A percentile compares a stretch with the other conserved stretches of the same genome.
These are phyloP conservation scores for Mionectes macconnelli DNA, from an alignment of 2,113 vertebrate genomes.

Conservation along the genomic window DNA sequence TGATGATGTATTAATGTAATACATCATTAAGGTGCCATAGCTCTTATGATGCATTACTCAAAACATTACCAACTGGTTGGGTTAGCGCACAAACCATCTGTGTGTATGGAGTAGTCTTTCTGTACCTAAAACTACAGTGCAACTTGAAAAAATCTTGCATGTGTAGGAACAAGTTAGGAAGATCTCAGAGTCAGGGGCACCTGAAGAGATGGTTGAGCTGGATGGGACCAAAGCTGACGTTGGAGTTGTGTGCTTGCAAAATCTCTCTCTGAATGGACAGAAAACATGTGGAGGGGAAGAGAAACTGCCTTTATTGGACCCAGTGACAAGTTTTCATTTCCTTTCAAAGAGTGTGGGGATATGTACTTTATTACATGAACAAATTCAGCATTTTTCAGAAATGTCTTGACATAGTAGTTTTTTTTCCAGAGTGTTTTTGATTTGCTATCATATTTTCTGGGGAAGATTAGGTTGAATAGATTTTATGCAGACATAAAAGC, in stretches of 20 bases:
- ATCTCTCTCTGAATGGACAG: background rate
- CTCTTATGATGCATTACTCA: conserved; percentile 64
- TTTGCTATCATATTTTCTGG: background rate
- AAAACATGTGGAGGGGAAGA: accelerated
- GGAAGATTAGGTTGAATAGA: background rate
- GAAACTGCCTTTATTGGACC: background rate
- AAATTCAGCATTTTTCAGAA: background rate
- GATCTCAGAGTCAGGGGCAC: background rate
- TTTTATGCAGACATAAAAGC: background rate
- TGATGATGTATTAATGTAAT: conserved; percentile 75
- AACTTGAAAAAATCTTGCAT: background rate
- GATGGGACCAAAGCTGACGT: background rate
- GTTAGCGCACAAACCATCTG: conserved; percentile 40
- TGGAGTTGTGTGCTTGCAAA: background rate
- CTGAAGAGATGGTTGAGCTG: background rate
- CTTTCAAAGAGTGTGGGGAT: background rate
- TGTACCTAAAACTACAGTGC: background rate
- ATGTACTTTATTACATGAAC: background rate
- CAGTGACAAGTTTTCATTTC: background rate
- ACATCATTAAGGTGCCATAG: conserved; percentile 68
- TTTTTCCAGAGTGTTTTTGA: background rate
- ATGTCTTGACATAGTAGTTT: background rate
- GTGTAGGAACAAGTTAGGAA: background rate
- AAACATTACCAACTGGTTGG: conserved; percentile 50
- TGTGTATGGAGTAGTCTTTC: conserved; percentile 24